These are phyloP conservation scores for Leptocoma aspasia DNA, from an alignment of 2,113 vertebrate species.

Conservation along the genomic window DNA sequence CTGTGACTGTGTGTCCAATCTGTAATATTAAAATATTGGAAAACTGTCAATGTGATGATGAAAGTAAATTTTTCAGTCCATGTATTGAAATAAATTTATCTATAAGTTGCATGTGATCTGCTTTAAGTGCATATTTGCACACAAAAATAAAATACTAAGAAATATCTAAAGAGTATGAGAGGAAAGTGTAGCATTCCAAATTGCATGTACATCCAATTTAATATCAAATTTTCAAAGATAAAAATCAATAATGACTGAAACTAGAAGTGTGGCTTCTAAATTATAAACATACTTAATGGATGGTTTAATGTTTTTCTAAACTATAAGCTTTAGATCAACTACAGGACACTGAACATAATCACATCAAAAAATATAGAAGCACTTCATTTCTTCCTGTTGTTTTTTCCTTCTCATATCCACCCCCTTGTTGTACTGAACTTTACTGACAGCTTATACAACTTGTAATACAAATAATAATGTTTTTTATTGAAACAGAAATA, in stretches of 20 bases:
- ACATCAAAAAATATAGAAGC: background rate
- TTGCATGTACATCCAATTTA: background rate
- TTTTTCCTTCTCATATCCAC: background rate
- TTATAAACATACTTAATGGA: background rate
- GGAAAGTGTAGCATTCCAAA: background rate
- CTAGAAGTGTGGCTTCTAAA: background rate
- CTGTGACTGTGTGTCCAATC: background rate
- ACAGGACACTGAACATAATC: background rate
- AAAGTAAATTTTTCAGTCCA: background rate
- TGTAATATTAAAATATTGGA: background rate
- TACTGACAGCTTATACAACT: background rate
- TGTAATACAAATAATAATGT: background rate
- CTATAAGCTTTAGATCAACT: background rate
- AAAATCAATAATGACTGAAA: background rate
- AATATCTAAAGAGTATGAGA: background rate
- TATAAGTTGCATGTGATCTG: background rate
- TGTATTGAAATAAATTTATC: background rate
- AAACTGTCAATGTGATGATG: background rate
- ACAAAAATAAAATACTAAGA: background rate
- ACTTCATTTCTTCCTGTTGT: background rate
- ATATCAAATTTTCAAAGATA: background rate
- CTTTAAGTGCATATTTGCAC: background rate
- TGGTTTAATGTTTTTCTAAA: background rate
- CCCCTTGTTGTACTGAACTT: background rate
- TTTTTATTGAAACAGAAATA: background rate